Conservation (phyloP, 2,888 invertebrate species). For the Amiota minor region DNA sequence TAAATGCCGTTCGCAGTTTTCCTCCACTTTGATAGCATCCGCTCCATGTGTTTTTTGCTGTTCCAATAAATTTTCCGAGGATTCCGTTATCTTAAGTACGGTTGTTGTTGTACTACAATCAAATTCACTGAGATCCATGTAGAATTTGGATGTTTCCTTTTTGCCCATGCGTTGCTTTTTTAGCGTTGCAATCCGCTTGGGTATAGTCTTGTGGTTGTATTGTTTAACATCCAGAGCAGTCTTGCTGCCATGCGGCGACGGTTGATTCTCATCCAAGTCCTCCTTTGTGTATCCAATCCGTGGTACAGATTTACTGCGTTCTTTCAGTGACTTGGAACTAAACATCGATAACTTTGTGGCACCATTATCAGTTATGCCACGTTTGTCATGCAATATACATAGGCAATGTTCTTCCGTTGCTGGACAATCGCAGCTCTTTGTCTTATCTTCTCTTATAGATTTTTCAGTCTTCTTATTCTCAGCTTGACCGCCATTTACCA, state of each 20-base stretch:
- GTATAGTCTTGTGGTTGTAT: constrained; percentile 81
- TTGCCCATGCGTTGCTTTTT: constrained; percentile 80
- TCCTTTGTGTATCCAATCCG: constrained; percentile 66
- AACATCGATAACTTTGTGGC: constrained; percentile 56
- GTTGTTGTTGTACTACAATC: constrained; percentile 56
- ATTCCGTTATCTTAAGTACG: constrained; percentile 79
- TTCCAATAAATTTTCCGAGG: constrained; percentile 76
- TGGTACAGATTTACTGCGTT: constrained; percentile 72
- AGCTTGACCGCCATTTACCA: neutral
- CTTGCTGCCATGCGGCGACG: constrained; percentile 58
- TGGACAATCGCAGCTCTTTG: constrained; percentile 49
- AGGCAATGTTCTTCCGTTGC: constrained; percentile 47
- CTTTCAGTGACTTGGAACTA: constrained; percentile 65
- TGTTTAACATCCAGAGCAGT: constrained; percentile 76
- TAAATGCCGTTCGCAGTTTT: neutral
- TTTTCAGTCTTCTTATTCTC: constrained; percentile 35
- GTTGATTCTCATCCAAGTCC: constrained; percentile 54
- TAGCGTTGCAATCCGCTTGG: constrained; percentile 81
- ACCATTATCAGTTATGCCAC: constrained; percentile 39
- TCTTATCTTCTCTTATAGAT: constrained; percentile 35
- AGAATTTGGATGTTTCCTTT: constrained; percentile 78
- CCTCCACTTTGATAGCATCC: constrained; percentile 48
- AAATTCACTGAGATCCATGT: constrained; percentile 79
- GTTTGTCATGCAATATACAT: constrained; percentile 53
- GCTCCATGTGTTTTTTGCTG: constrained; percentile 46